phyloP scores from a whole-genome alignment of 2,797 vertebrate species.

The Mormyrops attenuatus region DNA sequence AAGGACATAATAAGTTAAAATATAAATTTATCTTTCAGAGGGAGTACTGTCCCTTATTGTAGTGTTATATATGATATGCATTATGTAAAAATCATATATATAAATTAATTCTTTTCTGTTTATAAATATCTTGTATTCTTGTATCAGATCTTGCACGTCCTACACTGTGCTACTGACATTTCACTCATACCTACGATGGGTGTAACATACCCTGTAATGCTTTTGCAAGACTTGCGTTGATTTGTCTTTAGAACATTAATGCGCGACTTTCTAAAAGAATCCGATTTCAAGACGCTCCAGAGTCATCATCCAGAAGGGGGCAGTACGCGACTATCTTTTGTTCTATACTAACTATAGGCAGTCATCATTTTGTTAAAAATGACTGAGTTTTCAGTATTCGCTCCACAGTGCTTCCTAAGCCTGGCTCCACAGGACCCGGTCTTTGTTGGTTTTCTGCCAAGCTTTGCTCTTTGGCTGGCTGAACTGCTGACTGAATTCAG shows the following conservation, averaged over 20 bases:
- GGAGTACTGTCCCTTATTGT: background rate
- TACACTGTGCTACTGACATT: background rate
- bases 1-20: background rate
- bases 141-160: background rate
- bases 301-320: conserved; percentile 33
- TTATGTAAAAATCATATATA: background rate
- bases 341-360: background rate
- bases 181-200: background rate
- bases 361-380: background rate
- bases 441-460: background rate
- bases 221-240: background rate
- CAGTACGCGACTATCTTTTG: conserved; percentile 15
- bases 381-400: background rate
- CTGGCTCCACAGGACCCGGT: background rate
- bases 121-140: background rate
- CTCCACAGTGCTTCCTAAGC: background rate
- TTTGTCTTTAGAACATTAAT: background rate
- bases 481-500: background rate
- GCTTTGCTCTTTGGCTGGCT: background rate
- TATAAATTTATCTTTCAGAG: background rate
- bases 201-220: background rate
- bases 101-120: background rate
- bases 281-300: background rate
- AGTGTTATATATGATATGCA: background rate
- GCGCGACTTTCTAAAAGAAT: background rate